These are phyloP conservation scores for Druceiella hillmani DNA, from an alignment of 2,888 invertebrate genomes.

Conservation along the genomic window DNA sequence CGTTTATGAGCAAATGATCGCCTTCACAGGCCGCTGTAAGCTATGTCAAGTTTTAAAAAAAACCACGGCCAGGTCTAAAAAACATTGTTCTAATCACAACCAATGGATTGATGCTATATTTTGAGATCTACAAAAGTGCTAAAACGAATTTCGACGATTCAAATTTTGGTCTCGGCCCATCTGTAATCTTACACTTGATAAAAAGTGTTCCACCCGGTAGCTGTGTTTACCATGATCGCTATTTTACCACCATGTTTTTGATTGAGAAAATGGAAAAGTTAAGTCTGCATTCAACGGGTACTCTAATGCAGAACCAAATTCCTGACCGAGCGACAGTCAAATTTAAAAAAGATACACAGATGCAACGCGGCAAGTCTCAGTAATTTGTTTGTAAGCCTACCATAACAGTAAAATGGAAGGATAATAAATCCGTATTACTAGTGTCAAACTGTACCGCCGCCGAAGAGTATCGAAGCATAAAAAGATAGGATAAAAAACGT, in stretches of 20 bases:
- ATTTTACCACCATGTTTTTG: constrained; percentile 13
- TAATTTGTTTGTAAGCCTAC: constrained; percentile 11
- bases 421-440: constrained; percentile 20
- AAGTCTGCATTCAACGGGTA: constrained; percentile 10
- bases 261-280: constrained; percentile 5
- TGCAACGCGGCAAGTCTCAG: constrained; percentile 10
- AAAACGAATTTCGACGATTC: no score
- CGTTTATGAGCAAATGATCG: no score
- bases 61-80: no score
- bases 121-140: no score
- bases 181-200: constrained; percentile 16
- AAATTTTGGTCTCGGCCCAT: constrained; percentile 11
- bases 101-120: no score
- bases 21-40: no score
- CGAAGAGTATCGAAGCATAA: constrained; percentile 9
- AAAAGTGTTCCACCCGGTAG: constrained; percentile 14
- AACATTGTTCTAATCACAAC: no score
- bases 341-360: constrained; percentile 8
- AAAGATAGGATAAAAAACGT: constrained; percentile 20
- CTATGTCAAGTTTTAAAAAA: no score
- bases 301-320: constrained; percentile 11
- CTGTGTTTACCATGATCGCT: constrained; percentile 12
- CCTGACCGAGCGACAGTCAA: constrained; percentile 6
- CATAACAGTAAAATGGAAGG: constrained; percentile 20
- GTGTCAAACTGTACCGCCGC: constrained; percentile 19